Evolutionary conservation across 2,797 vertebrate genomes (phyloP).

Genomic region (Melopsittacus undulatus): DNA sequence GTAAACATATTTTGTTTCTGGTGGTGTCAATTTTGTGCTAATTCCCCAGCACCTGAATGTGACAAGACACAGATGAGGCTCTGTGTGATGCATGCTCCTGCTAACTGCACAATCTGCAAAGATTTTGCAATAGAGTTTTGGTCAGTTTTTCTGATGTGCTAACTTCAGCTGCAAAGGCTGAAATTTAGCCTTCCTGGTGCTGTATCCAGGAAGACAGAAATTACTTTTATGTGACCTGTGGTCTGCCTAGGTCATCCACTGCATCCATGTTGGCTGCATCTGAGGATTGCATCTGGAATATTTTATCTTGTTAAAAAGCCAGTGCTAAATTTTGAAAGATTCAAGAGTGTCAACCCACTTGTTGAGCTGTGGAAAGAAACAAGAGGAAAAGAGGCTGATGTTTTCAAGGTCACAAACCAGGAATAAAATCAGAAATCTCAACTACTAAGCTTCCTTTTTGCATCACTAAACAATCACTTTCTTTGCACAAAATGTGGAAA

Average conservation of each 20-base stretch:
- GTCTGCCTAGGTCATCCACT: neutral
- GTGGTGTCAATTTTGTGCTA: neutral
- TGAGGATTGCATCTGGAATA: neutral
- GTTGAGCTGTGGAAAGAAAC: neutral
- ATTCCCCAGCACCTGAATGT: neutral
- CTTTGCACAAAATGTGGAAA: neutral
- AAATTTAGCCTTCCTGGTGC: neutral
- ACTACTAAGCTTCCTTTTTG: neutral
- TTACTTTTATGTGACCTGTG: neutral
- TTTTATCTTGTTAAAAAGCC: neutral
- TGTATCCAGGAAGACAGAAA: neutral
- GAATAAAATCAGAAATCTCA: neutral
- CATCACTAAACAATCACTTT: neutral
- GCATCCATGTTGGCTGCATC: accelerated
- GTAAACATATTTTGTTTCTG: neutral
- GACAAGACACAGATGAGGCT: neutral
- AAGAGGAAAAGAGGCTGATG: neutral
- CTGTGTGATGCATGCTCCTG: neutral
- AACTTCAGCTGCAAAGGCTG: neutral
- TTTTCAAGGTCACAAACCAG: neutral
- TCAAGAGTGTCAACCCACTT: neutral
- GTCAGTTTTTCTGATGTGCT: neutral
- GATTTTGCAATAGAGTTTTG: neutral
- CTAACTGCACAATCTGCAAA: neutral
- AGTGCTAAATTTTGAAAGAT: neutral